Evolutionary conservation across 2,888 invertebrate species (phyloP).

Genomic region (Plebejus melissa): DNA sequence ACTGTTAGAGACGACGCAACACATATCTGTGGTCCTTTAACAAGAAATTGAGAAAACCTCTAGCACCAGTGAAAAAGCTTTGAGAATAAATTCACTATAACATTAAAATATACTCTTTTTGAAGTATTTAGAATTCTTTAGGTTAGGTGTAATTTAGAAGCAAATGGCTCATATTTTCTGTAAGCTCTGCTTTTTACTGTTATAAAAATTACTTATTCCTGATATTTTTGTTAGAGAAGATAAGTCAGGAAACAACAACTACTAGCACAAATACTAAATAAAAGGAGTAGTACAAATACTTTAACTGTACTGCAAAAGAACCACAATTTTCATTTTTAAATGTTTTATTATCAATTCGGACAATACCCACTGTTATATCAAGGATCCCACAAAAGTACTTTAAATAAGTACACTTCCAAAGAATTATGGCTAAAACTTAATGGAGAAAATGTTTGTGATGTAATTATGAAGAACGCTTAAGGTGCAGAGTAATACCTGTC

Average conservation of each 20-base stretch:
- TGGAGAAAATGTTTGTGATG: conserved; percentile 43
- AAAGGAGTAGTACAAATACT: neutral
- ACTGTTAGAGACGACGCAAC: conserved; percentile 53
- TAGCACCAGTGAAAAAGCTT: conserved; percentile 9
- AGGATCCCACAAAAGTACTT: neutral
- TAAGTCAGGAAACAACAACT: no score
- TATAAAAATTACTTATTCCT: no score
- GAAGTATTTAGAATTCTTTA: neutral
- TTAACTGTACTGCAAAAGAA: neutral
- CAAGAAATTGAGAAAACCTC: conserved; percentile 51
- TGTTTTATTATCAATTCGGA: neutral
- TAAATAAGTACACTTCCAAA: neutral
- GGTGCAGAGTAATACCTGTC: conserved; percentile 72
- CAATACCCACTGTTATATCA: neutral
- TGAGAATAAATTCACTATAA: neutral
- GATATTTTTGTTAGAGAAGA: no score
- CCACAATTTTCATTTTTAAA: neutral
- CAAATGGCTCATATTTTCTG: no score
- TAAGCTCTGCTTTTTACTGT: no score
- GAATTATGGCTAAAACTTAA: neutral
- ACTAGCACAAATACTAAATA: neutral
- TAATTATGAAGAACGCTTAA: conserved; percentile 53
- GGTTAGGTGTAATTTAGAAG: no score
- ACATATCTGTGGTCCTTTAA: conserved; percentile 64
- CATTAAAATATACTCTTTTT: neutral